Conservation (phyloP, 2,888 invertebrate species). For the Pedicia rivosa region DNA sequence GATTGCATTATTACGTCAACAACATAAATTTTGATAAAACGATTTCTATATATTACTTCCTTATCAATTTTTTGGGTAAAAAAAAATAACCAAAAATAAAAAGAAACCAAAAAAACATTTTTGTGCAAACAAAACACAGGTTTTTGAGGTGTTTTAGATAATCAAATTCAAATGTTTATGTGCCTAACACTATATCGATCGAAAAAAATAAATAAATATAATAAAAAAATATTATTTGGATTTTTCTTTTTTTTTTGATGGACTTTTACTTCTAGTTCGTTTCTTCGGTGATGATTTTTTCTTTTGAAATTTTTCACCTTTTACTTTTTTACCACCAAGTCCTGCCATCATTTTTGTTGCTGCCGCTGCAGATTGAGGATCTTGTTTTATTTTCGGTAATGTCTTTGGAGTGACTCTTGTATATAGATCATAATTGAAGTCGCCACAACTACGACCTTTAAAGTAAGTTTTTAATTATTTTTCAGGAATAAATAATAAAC, state of each 20-base stretch:
- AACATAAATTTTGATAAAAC: no score
- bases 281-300: conserved; percentile 13
- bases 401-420: conserved; percentile 25
- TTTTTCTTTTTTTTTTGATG: not conserved
- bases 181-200: no score
- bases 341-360: conserved; percentile 1
- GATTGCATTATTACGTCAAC: no score
- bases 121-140: no score
- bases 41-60: no score
- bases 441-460: conserved; percentile 24
- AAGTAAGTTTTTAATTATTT: not conserved
- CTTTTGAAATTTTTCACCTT: not conserved
- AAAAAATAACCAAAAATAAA: no score
- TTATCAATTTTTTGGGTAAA: no score
- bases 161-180: no score
- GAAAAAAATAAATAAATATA: no score
- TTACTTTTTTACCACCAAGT: not conserved
- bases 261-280: conserved; percentile 13
- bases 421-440: conserved; percentile 30
- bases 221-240: not conserved
- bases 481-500: not conserved
- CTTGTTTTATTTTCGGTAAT: conserved; percentile 20
- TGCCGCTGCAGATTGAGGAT: not conserved
- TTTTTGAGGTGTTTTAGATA: no score
- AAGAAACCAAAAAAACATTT: no score